Evolutionary conservation across 2,888 invertebrate genomes (phyloP).

Genomic region (Diplolepis rosae): DNA sequence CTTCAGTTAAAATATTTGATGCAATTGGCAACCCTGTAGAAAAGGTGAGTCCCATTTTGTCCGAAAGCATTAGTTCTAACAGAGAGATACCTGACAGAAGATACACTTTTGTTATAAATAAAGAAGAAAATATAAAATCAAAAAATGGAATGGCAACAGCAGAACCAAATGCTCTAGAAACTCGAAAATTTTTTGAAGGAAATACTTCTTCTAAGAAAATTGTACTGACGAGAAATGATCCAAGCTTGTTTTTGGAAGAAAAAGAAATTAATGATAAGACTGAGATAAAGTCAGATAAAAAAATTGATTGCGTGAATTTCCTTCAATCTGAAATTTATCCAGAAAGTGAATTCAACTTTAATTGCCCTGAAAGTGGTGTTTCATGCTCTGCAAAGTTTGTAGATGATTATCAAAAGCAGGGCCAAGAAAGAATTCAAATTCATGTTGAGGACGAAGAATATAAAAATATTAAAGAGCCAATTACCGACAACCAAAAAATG

Average conservation of each 20-base stretch:
- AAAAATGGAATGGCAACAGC: background rate
- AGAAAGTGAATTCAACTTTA: background rate
- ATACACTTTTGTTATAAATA: background rate
- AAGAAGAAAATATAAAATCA: background rate
- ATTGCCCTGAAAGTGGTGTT: background rate
- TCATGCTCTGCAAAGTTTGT: background rate
- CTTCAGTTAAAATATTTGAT: background rate
- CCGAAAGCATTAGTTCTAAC: background rate
- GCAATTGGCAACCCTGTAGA: background rate
- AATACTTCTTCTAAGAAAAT: background rate
- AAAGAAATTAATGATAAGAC: background rate
- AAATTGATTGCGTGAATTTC: background rate
- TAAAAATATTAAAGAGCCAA: background rate
- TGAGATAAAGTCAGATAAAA: background rate
- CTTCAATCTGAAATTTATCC: background rate
- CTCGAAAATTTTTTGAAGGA: background rate
- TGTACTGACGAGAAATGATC: background rate
- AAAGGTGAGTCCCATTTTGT: background rate
- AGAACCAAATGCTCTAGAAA: background rate
- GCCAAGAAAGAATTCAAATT: background rate
- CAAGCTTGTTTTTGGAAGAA: background rate
- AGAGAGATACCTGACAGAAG: background rate
- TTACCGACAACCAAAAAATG: background rate
- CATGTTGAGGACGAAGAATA: background rate
- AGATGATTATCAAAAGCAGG: background rate